These are phyloP conservation scores for Rhinichthys osculus DNA, from an alignment of 2,797 vertebrate genomes.

Conservation along the genomic window DNA sequence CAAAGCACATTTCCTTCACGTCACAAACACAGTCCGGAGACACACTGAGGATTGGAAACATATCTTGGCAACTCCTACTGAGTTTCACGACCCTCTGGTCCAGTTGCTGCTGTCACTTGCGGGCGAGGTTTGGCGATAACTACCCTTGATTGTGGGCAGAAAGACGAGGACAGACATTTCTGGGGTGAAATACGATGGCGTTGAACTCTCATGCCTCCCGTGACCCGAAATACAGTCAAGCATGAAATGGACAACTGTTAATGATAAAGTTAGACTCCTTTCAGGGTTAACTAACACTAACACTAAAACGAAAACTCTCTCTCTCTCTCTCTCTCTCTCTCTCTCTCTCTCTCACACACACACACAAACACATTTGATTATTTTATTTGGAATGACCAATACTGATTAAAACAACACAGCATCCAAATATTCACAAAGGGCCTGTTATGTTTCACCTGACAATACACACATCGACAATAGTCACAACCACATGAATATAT, in stretches of 20 bases:
- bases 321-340: too few species aligned
- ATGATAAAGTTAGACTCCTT: neutral
- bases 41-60: conserved; percentile 51
- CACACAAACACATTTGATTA: too few species aligned
- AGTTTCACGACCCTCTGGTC: conserved; percentile 64
- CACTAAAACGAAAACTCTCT: neutral
- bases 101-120: conserved; percentile 89
- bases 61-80: conserved; percentile 70
- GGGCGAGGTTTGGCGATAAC: conserved; percentile 72
- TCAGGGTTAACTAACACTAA: neutral
- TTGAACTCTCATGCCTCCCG: conserved; percentile 11
- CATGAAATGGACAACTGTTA: neutral
- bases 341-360: fast-evolving
- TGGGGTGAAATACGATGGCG: conserved; percentile 43
- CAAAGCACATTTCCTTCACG: conserved; percentile 9
- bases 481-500: too few species aligned
- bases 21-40: conserved; percentile 9
- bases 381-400: too few species aligned
- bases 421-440: too few species aligned
- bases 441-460: too few species aligned
- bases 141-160: conserved; percentile 60
- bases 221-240: conserved; percentile 20
- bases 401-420: too few species aligned
- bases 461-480: too few species aligned
- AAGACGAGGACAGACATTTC: conserved; percentile 42